Base-by-base conservation (phyloP, 2,113 vertebrate species). In the Herpailurus yagouaroundi region DNA sequence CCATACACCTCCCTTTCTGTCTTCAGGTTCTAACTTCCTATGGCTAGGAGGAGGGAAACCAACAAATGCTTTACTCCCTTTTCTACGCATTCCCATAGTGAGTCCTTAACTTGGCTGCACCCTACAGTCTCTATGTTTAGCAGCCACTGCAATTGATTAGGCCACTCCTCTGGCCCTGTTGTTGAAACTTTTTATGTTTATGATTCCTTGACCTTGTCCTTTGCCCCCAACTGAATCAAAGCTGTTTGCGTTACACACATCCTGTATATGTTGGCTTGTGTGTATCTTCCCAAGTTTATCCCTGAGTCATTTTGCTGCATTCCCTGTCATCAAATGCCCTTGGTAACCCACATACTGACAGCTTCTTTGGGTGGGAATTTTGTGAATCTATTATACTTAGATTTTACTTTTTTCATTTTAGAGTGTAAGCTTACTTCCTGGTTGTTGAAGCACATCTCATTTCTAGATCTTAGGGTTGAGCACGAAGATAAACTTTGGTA, bases 401-500 rank as follows among this genome's bases (percentile, higher is more conserved):
- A 73, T 36, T 86, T 94, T n/a, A 79, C 15, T 33, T 69, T 16
- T 89, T 77, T 93, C 16, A 31, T 86, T 73, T 94, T 90, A 92
- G 48, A 89, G 71, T 55, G 86, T 64, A 71, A 82, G 33, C 33
- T 60, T 90, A 82, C 25, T 95, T 87, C 7, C 15, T 13, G 48
- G 19, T 68, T 92, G 12, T 64, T 48, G 19, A 96, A 95, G 60
- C 45, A 80, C 27, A 74, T 64, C 33, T 91, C 13, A 1, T 55
- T 33, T 95, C 29, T 48, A 80, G 48, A 77, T 93, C 41, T 87
- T 86, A 83, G 92, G 83, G 69, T 76, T 95, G 38, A 60, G 63
- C 45, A 55, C 2, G 36, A 36, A 76, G 45, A 15, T 69, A 25
- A 84, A 73, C 38, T 94, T 71, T n/a, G 31, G 25, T 25, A 21